Evolutionary conservation across 2,797 vertebrate genomes (phyloP).

Genomic region (Aldrovandia affinis): DNA sequence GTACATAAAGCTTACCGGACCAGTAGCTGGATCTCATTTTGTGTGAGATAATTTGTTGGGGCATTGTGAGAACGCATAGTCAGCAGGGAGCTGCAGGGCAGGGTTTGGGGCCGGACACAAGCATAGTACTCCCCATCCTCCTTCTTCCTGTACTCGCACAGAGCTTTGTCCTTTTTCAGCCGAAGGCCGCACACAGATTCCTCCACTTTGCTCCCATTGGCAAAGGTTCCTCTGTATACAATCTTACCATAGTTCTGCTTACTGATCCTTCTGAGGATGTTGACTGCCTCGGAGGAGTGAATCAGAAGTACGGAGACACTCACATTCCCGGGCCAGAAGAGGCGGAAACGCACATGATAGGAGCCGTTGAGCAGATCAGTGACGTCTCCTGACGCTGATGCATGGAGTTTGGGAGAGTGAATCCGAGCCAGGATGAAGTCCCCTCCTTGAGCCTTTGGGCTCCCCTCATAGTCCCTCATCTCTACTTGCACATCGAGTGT

Average conservation of each 20-base stretch:
- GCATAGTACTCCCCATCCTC: constrained; percentile 53
- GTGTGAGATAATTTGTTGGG: neutral
- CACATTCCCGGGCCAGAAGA: constrained; percentile 34
- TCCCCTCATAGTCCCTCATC: constrained; percentile 25
- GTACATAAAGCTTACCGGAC: neutral
- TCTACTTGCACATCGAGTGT: constrained; percentile 7
- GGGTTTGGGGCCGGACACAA: constrained; percentile 40
- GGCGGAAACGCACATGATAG: constrained; percentile 28
- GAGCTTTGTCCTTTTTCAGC: constrained; percentile 19
- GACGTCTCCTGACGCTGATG: constrained; percentile 27
- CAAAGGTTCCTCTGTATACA: constrained; percentile 14
- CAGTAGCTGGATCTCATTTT: neutral
- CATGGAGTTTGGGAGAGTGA: constrained; percentile 27
- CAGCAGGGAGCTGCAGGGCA: constrained; percentile 45
- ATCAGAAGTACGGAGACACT: constrained; percentile 24
- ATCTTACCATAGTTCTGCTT: constrained; percentile 12
- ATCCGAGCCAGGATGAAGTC: constrained; percentile 39
- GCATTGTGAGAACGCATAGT: neutral
- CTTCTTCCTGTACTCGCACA: constrained; percentile 48
- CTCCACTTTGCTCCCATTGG: neutral
- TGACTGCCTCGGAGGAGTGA: constrained; percentile 34
- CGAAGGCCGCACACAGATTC: constrained; percentile 9
- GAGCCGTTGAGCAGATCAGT: constrained; percentile 29
- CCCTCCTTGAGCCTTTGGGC: constrained; percentile 32
- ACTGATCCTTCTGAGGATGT: neutral